Percentiles rank a stretch among this genome's conserved stretches.
phyloP scores from a whole-genome alignment of 2,113 vertebrate species.

The Dryoscopus gambensis region DNA sequence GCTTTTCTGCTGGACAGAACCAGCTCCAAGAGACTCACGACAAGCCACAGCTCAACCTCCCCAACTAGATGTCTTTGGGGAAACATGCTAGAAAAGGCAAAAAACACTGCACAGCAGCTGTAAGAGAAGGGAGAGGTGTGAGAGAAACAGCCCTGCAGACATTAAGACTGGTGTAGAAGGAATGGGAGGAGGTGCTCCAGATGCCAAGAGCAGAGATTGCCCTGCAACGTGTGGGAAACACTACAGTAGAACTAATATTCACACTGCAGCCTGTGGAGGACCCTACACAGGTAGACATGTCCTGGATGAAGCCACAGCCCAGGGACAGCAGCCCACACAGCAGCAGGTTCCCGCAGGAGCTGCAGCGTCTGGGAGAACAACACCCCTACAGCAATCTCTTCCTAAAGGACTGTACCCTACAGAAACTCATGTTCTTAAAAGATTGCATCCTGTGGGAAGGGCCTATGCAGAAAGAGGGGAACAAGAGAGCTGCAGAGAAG shows the following conservation, averaged over 20 bases:
- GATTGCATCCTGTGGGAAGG: not conserved
- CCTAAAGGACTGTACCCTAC: not conserved
- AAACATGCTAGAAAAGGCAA: not conserved
- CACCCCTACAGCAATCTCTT: not conserved
- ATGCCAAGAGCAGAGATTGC: not conserved
- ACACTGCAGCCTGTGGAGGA: not conserved
- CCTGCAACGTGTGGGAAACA: accelerated
- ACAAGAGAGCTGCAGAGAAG: not conserved
- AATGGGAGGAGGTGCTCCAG: not conserved
- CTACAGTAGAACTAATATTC: not conserved
- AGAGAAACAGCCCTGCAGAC: not conserved
- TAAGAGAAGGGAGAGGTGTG: not conserved
- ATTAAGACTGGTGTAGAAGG: not conserved
- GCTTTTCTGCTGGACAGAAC: not conserved
- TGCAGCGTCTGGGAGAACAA: accelerated
- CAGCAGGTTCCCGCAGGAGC: not conserved
- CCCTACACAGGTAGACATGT: not conserved
- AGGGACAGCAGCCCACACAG: not conserved
- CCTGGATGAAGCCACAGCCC: not conserved
- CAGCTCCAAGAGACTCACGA: not conserved
- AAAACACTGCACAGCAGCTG: not conserved
- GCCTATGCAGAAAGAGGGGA: accelerated
- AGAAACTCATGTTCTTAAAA: not conserved
- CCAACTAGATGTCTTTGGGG: not conserved
- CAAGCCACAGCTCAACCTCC: not conserved